Conservation (phyloP, 2,797 vertebrate genomes). For the Urosaurus nigricauda region DNA sequence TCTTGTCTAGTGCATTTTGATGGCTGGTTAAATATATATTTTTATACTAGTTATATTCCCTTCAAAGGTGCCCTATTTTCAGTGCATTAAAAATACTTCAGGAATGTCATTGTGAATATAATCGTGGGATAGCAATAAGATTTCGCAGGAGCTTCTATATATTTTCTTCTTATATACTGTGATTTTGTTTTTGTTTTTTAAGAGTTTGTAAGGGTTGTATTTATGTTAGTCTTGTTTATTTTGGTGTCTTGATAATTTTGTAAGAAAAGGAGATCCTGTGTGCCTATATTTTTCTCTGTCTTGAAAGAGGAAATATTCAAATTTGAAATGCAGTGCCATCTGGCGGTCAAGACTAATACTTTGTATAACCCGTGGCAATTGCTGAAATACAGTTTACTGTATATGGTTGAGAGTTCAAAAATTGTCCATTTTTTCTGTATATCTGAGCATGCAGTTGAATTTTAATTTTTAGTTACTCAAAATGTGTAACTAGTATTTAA, state of each 20-base stretch:
- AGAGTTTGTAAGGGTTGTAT: not conserved
- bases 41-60: too few species aligned
- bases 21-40: not conserved
- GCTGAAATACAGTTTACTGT: not conserved
- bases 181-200: not conserved
- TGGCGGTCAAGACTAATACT: constrained; percentile 64
- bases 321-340: constrained; percentile 70
- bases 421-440: too few species aligned
- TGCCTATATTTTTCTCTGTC: not conserved
- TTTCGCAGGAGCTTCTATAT: not conserved
- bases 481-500: not conserved
- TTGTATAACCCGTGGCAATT: not conserved
- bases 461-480: not conserved
- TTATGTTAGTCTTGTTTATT: not conserved
- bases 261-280: not conserved
- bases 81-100: not conserved
- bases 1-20: not conserved
- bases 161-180: not conserved
- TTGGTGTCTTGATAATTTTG: not conserved
- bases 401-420: not conserved
- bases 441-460: not conserved
- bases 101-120: not conserved
- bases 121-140: rapidly evolving
- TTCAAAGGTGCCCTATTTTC: not conserved
- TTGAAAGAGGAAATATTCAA: constrained; percentile 40